Evolutionary conservation across 2,888 invertebrate genomes (phyloP), one percentile per base, ranked within the genome.

Genomic region (Gerris lacustris): DNA sequence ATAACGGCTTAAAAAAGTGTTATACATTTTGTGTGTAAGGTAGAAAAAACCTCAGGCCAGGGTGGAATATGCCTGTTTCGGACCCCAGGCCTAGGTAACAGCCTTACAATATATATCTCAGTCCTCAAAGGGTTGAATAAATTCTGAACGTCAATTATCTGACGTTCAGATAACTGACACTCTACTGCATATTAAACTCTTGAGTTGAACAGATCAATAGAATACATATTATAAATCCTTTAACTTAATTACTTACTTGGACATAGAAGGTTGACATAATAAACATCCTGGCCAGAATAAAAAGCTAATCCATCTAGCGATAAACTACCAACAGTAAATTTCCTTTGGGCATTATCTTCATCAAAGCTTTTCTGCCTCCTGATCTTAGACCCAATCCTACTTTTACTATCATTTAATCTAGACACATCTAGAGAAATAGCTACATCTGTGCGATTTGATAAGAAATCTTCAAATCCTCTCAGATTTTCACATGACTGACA

Each of bases 201-300:
- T n/a, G n/a, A n/a, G n/a, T n/a, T n/a, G n/a, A n/a, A n/a, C n/a
- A n/a, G n/a, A n/a, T n/a, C n/a, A n/a, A n/a, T n/a, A n/a, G n/a
- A n/a, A n/a, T n/a, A n/a, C n/a, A n/a, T n/a, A n/a, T n/a, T n/a
- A n/a, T n/a, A n/a, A n/a, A n/a, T n/a, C n/a, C n/a, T n/a, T n/a
- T n/a, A n/a, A n/a, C n/a, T n/a, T n/a, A 55, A 55, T 55, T 64
- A 64, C 64, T 64, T 64, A 64, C 64, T n/a, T 17, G 64, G 18
- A 64, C 64, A 64, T 18, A 64, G 64, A 18, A 73, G 63, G 44
- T 72, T 67, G 17, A 75, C 66, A 67, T 72, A 72, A 67, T 70
- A 75, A 44, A 72, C 69, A 45, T 68, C 45, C 43, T 72, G 63
- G 44, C 73, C 71, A 68, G 70, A 71, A 47, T 68, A 73, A 67